phyloP scores from a whole-genome alignment of 2,797 vertebrate genomes.

The Pangasius sanitwongsei region DNA sequence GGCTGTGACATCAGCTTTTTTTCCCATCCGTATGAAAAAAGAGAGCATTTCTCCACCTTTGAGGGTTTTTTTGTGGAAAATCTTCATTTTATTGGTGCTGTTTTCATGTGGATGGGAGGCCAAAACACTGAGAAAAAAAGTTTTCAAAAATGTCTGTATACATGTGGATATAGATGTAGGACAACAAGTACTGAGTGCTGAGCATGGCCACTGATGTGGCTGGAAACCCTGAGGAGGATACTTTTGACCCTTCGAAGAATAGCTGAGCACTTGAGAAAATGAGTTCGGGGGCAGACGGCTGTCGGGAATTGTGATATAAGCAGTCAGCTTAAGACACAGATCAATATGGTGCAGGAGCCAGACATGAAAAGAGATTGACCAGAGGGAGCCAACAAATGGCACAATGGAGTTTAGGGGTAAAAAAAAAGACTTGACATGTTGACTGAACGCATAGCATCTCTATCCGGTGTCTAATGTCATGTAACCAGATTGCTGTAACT shows the following conservation, averaged over 20 bases:
- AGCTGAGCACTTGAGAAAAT: constrained; percentile 41
- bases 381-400: too few species aligned
- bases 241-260: constrained; percentile 37
- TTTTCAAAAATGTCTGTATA: neutral
- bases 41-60: neutral
- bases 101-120: neutral
- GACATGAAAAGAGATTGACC: constrained; percentile 30
- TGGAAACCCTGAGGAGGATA: neutral
- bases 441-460: constrained; percentile 2
- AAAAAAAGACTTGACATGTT: constrained; percentile 3
- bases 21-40: neutral
- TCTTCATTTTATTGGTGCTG: neutral
- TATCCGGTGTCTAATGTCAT: neutral
- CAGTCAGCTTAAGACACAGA: constrained; percentile 16
- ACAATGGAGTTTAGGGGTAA: neutral
- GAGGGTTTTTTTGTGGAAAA: neutral
- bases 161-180: neutral
- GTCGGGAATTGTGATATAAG: neutral
- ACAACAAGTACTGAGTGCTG: neutral
- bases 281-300: constrained; percentile 18
- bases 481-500: neutral
- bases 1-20: neutral
- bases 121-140: neutral
- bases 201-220: neutral
- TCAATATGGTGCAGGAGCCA: constrained; percentile 30